phyloP scores from a whole-genome alignment of 1,140 invertebrate species.

The Sycobia sp. region DNA sequence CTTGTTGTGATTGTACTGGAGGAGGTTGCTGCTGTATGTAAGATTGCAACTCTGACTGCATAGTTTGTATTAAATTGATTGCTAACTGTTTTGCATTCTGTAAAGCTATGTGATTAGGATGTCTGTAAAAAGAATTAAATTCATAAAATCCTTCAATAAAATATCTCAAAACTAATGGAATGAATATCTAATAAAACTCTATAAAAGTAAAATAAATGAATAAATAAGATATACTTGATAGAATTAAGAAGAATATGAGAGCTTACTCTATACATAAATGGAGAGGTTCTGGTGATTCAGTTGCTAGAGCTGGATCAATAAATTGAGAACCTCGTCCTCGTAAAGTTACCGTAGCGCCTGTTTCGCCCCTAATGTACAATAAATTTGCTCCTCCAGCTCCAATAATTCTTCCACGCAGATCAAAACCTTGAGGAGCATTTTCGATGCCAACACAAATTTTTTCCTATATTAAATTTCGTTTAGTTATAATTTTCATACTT shows the following conservation, averaged over 20 bases:
- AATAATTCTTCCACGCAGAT: slow-evolving; percentile 75
- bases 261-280: slow-evolving; percentile 77
- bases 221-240: no score
- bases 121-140: slow-evolving; percentile 58
- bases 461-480: slow-evolving; percentile 60
- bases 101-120: slow-evolving; percentile 71
- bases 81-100: slow-evolving; percentile 76
- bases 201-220: slow-evolving; percentile 1
- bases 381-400: slow-evolving; percentile 74
- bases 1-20: slow-evolving; percentile 55
- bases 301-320: slow-evolving; percentile 65
- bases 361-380: slow-evolving; percentile 78
- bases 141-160: no score
- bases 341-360: slow-evolving; percentile 75
- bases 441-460: slow-evolving; percentile 80
- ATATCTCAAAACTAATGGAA: background rate
- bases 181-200: slow-evolving; percentile 12
- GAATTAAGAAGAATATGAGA: slow-evolving; percentile 21
- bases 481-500: slow-evolving; percentile 7
- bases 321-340: slow-evolving; percentile 73
- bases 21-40: slow-evolving; percentile 66
- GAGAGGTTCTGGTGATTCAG: slow-evolving; percentile 78
- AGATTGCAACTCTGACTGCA: slow-evolving; percentile 75
- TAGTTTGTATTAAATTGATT: slow-evolving; percentile 79
- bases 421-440: slow-evolving; percentile 76